Evolutionary conservation across 2,113 vertebrate genomes (phyloP).

Genomic region (Rhinogobius similis): DNA sequence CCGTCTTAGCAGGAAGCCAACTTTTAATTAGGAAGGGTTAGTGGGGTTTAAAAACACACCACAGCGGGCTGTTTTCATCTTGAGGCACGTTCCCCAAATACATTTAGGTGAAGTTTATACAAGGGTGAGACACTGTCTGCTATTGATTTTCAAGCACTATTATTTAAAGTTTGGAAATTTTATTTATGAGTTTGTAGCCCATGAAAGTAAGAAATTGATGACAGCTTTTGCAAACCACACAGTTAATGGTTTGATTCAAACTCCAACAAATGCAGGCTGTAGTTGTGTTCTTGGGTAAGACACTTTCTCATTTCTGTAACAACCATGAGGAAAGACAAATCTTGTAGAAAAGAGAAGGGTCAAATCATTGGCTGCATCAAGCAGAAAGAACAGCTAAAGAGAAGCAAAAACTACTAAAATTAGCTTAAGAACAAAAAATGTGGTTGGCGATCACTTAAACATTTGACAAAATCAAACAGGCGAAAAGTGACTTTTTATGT

Average conservation of each 20-base stretch:
- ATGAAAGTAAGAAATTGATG: background rate
- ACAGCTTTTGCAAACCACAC: background rate
- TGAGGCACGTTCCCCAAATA: background rate
- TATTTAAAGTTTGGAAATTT: background rate
- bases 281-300: background rate
- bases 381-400: too few relatives aligned
- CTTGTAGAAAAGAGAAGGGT: too few relatives aligned
- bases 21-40: slow-evolving; percentile 11
- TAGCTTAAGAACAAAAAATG: too few relatives aligned
- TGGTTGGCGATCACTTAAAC: too few relatives aligned
- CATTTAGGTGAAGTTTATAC: background rate
- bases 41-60: slow-evolving; percentile 10
- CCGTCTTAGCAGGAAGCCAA: slow-evolving; percentile 10
- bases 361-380: too few relatives aligned
- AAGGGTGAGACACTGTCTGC: background rate
- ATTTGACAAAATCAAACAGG: too few relatives aligned
- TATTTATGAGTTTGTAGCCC: background rate
- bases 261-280: background rate
- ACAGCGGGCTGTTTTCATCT: background rate
- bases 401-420: too few relatives aligned
- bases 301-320: too few relatives aligned
- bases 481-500: too few relatives aligned
- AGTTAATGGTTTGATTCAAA: background rate
- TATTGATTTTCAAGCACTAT: background rate
- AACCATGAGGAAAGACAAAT: too few relatives aligned